Evolutionary conservation across 2,888 invertebrate species (phyloP).

Genomic region (Drosophila silvestris): DNA sequence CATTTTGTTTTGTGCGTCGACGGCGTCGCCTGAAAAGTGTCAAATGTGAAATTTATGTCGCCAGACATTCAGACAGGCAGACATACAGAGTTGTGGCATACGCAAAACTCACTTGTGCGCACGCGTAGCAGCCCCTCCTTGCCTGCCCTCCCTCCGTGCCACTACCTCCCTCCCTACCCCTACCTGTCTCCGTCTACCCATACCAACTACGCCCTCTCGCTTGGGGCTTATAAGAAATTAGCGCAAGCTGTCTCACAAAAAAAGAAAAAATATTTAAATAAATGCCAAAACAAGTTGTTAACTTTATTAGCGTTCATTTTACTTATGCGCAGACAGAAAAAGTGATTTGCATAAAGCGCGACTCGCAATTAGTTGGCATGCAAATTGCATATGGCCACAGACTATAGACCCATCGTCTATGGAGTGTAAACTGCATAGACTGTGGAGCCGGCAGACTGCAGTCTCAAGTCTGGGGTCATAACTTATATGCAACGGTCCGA

Average conservation of each 20-base stretch:
- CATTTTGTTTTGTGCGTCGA: constrained; percentile 51
- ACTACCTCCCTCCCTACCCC: too few species aligned
- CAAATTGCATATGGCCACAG: constrained; percentile 58
- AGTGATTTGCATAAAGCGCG: constrained; percentile 62
- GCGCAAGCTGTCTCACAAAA: constrained; percentile 32
- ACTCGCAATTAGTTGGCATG: constrained; percentile 69
- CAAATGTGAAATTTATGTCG: constrained; percentile 80
- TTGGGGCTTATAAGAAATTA: constrained; percentile 47
- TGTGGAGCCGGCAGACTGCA: background rate
- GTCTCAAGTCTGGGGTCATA: constrained; percentile 49
- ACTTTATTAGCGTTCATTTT: constrained; percentile 62
- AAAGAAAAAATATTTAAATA: constrained; percentile 36
- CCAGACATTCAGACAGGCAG: constrained; percentile 33
- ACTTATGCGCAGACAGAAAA: constrained; percentile 31
- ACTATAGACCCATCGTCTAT: constrained; percentile 5
- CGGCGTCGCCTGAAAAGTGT: constrained; percentile 69
- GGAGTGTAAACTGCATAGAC: background rate
- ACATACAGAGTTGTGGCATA: constrained; percentile 34
- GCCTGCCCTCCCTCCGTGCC: too few species aligned
- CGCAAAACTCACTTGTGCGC: constrained; percentile 34
- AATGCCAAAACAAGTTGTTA: constrained; percentile 68
- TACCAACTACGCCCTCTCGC: constrained; percentile 19
- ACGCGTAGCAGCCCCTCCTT: constrained; percentile 35
- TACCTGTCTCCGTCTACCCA: too few species aligned
- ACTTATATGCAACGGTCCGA: constrained; percentile 41